Base-by-base conservation (phyloP, 53 echinoderm and acorn worm species). In the Paracentrotus lividus region DNA sequence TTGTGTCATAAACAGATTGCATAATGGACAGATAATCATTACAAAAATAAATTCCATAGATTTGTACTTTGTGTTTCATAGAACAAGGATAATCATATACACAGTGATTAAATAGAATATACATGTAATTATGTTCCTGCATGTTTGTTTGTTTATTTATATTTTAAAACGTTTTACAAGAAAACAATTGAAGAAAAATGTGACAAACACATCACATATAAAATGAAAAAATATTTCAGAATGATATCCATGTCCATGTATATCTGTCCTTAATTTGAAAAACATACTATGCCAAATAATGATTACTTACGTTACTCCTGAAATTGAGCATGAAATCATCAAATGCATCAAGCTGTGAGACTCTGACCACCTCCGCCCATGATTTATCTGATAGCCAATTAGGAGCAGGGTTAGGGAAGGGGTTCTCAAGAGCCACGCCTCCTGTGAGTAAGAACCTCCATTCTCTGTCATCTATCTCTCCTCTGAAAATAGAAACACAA, bases 301-400 rank as follows among this genome's bases (percentile, higher is more conserved):
- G 6, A 47, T 24, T 44, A 47, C 98, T 98, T 86, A 98, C 98
- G 92, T 97, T 96, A 47, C 77, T 95, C 85, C 95, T 95, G 59
- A 98, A 97, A 93, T 98, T 96, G 49, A 97, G 85, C 96, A 98
- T 96, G 93, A 98, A 97, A 49, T 95, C 98, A 97, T 98, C 95
- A 91, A 98, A 98, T 0, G 96, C 95, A 18, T 94, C 88, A 23
- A 98, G 93, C 52, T 88, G 88, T 40, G 98, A 98, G 40, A 97
- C 97, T 54, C 98, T 93, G 77, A 98, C 98, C 88, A 98, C 92
- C 75, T 98, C 98, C 45, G 98, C 96, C 98, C 98, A 98, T 9
- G 98, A 98, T 76, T 97, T 98, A 34, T 98, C 97, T 36, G 98
- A 95, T 18, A 98, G 91, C 98, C 98, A 98, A 77, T 95, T 96